phyloP scores from a whole-genome alignment of 2,888 invertebrate genomes.

The Cotesia congregata region DNA sequence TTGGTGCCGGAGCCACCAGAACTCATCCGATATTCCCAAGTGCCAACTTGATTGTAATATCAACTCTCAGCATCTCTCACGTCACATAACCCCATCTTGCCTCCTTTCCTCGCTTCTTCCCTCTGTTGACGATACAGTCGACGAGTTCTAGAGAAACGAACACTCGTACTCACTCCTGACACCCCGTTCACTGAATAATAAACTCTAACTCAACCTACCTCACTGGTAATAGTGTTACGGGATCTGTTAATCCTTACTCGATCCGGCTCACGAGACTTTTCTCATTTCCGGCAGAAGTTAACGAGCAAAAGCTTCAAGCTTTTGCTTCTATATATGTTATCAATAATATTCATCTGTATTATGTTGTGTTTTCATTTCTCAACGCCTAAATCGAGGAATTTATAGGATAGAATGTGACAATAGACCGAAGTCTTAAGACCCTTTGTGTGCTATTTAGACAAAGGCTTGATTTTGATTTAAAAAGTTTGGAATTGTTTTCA shows the following conservation, averaged over 20 bases:
- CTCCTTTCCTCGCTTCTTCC: neutral
- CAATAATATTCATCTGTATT: too few relatives aligned
- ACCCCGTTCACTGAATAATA: neutral
- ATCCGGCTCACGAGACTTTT: neutral
- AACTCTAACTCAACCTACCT: neutral
- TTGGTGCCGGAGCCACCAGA: conserved; percentile 18
- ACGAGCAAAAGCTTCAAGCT: neutral
- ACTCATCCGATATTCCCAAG: conserved; percentile 29
- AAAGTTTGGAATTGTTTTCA: too few relatives aligned
- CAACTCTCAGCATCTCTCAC: conserved; percentile 31
- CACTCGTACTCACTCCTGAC: neutral
- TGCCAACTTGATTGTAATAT: conserved; percentile 34
- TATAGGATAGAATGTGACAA: too few relatives aligned
- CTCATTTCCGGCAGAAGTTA: neutral
- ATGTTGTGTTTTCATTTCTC: too few relatives aligned
- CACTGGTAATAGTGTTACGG: neutral
- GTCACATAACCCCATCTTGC: conserved; percentile 16
- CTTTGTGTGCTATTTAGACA: too few relatives aligned
- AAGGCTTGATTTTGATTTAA: too few relatives aligned
- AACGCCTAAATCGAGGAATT: too few relatives aligned
- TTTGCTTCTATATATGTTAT: neutral
- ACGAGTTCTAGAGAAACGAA: neutral
- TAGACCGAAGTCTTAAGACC: too few relatives aligned
- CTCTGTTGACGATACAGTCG: neutral
- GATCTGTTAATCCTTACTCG: neutral